Conservation (phyloP, 1,140 invertebrate genomes). For the Cherax destructor region DNA sequence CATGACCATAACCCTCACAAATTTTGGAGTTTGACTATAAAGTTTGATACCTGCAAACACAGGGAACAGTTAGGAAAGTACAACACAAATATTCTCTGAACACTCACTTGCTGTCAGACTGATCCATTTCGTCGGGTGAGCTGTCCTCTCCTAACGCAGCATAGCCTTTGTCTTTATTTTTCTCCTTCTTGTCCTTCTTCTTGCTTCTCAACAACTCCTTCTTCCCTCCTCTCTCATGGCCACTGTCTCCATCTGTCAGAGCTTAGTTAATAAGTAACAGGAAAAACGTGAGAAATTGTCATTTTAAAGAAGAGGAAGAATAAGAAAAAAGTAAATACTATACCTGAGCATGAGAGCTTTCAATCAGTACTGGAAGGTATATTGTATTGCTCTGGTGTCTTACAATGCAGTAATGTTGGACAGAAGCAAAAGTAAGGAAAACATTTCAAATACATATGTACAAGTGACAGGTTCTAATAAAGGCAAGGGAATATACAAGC, state of each 20-base stretch:
- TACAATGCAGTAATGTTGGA: background rate
- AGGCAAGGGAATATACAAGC: background rate
- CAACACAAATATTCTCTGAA: background rate
- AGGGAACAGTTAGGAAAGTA: background rate
- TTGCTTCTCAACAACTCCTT: constrained; percentile 58
- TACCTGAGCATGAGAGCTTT: no score
- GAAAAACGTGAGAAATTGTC: background rate
- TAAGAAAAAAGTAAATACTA: no score
- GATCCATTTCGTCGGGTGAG: constrained; percentile 60
- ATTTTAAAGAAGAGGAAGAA: background rate
- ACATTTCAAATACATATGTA: background rate
- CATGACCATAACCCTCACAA: no score
- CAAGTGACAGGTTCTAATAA: background rate
- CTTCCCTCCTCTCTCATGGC: constrained; percentile 39
- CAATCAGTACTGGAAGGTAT: no score
- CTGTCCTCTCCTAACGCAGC: constrained; percentile 63
- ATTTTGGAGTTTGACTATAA: no score
- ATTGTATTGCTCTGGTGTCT: background rate
- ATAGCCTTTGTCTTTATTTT: constrained; percentile 60
- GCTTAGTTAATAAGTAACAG: background rate
- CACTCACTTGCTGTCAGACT: constrained; percentile 29
- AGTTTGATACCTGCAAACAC: background rate
- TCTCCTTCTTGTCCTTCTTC: constrained; percentile 60
- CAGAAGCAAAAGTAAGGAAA: background rate
- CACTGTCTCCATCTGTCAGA: constrained; percentile 51